phyloP scores from a whole-genome alignment of 2,113 vertebrate species.

The Vulpes vulpes region DNA sequence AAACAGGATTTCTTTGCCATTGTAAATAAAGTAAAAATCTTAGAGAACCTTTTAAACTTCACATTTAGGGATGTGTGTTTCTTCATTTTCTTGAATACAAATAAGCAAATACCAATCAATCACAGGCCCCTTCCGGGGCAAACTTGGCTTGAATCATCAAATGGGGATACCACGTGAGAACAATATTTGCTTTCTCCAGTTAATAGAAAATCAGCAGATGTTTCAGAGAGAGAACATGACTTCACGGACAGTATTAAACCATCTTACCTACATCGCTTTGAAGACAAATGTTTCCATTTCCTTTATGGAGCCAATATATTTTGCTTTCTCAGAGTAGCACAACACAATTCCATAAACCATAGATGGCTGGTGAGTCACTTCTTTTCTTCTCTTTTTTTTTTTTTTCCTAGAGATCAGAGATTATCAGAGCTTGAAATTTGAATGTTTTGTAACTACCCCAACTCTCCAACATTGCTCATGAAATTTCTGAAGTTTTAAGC shows the following conservation, averaged over 20 bases:
- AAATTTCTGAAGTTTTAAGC: conserved; percentile 33
- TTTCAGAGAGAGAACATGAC: not conserved
- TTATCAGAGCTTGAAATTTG: not conserved
- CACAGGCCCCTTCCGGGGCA: not conserved
- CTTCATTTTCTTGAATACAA: not conserved
- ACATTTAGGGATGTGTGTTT: not conserved
- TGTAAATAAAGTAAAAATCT: not conserved
- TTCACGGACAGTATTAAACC: not conserved
- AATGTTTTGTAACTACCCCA: not conserved
- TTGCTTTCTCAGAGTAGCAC: not conserved
- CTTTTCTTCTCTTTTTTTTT: not conserved
- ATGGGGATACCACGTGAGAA: not conserved
- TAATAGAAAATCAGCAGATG: not conserved
- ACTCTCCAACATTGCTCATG: not conserved
- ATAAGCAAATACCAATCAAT: not conserved
- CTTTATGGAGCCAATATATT: not conserved
- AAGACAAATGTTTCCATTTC: not conserved
- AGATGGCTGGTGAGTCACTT: not conserved
- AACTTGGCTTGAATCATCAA: not conserved
- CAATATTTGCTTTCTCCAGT: not conserved
- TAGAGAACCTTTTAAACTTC: not conserved
- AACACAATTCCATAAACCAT: not conserved
- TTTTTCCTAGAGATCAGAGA: not conserved
- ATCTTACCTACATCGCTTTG: not conserved
- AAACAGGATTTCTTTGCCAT: not conserved